These are phyloP conservation scores for Auanema sp. DNA, from an alignment of 2,888 invertebrate species.

Conservation along the genomic window DNA sequence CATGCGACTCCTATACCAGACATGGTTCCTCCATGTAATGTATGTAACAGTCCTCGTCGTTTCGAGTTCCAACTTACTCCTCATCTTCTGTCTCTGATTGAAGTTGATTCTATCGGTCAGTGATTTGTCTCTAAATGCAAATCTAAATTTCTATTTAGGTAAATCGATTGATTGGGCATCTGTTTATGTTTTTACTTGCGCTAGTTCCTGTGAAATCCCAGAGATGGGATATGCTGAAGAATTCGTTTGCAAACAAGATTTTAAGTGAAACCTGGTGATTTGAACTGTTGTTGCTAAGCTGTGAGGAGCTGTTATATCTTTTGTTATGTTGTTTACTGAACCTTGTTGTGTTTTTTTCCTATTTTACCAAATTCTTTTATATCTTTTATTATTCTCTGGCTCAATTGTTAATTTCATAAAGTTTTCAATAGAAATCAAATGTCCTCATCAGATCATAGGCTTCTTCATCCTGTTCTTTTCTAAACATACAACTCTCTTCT, in stretches of 20 bases:
- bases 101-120: conserved; percentile 52
- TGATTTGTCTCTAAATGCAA: neutral
- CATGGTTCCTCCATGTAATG: conserved; percentile 75
- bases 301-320: neutral
- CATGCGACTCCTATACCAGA: conserved; percentile 62
- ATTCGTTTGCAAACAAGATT: conserved; percentile 57
- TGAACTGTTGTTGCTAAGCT: neutral
- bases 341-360: neutral
- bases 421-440: too few species aligned
- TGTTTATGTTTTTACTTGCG: conserved; percentile 82
- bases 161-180: conserved; percentile 83
- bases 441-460: too few species aligned
- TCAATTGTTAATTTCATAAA: neutral
- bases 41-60: conserved; percentile 76
- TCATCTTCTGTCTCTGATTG: conserved; percentile 57
- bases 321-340: conserved; percentile 2
- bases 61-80: conserved; percentile 85
- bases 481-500: too few species aligned
- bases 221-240: conserved; percentile 71
- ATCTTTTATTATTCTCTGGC: neutral
- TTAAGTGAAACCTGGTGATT: conserved; percentile 17
- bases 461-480: too few species aligned
- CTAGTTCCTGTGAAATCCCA: conserved; percentile 75
- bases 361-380: neutral
- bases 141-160: conserved; percentile 24